A percentile compares a stretch with the other conserved stretches of the same genome.
Evolutionary conservation across 2,113 vertebrate species (phyloP).

Genomic region (human (Homo sapiens)): DNA sequence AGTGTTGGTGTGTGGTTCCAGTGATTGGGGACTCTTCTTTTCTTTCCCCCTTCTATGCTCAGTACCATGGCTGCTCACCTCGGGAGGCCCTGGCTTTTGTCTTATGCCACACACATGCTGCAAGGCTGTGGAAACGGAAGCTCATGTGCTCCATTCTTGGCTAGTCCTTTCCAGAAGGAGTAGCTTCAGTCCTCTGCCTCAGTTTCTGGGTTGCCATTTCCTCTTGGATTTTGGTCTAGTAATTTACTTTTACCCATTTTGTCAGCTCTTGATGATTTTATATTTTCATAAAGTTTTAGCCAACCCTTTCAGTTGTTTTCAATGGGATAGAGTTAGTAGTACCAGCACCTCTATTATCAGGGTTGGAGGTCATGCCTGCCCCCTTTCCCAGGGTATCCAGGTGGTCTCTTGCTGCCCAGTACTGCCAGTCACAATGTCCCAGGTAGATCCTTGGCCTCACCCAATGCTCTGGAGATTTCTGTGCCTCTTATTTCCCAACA

Average conservation of each 20-base stretch:
- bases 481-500: not conserved
- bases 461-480: not conserved
- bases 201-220: not conserved
- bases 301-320: not conserved
- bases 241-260: not conserved
- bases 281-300: not conserved
- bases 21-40: not conserved
- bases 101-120: not conserved
- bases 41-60: not conserved
- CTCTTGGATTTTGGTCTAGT: not conserved
- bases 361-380: not conserved
- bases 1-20: not conserved
- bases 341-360: rapidly evolving
- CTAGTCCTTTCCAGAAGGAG: no score
- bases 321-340: not conserved
- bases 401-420: not conserved
- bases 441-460: not conserved
- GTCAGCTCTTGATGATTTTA: not conserved
- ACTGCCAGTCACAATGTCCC: not conserved
- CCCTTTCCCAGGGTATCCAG: not conserved
- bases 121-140: not conserved
- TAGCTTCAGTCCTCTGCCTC: rapidly evolving
- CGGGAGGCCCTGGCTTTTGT: not conserved
- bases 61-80: not conserved
- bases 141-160: no score